Conservation (phyloP, 2,113 vertebrate genomes). For the Notiomystis cincta region DNA sequence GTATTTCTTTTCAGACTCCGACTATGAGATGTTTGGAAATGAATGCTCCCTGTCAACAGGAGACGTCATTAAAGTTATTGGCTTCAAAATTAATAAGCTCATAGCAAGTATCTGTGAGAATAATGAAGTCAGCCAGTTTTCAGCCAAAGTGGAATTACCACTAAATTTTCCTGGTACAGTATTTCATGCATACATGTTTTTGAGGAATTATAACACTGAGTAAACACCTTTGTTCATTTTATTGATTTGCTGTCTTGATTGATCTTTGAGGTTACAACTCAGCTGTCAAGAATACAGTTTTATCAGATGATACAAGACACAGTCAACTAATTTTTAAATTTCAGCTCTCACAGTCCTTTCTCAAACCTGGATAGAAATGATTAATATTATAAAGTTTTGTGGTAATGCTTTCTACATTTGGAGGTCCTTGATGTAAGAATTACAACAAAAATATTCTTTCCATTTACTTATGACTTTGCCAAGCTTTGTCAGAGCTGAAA, state of each 20-base stretch:
- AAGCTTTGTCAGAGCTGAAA: background rate
- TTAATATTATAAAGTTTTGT: background rate
- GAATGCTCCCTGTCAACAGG: slow-evolving; percentile 82
- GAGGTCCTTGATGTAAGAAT: background rate
- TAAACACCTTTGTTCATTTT: background rate
- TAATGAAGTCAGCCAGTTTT: slow-evolving; percentile 23
- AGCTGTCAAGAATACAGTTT: background rate
- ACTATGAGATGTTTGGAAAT: slow-evolving; percentile 81
- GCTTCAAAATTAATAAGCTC: slow-evolving; percentile 80
- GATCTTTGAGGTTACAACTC: background rate
- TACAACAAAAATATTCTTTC: background rate
- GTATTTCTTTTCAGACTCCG: slow-evolving; percentile 67
- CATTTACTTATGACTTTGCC: background rate
- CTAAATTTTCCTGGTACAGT: slow-evolving; percentile 80
- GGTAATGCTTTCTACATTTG: background rate
- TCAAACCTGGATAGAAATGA: background rate
- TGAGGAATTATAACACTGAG: background rate
- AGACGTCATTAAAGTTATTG: slow-evolving; percentile 83
- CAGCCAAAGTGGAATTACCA: slow-evolving; percentile 72
- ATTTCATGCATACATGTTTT: background rate
- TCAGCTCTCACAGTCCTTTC: background rate
- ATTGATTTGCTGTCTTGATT: background rate
- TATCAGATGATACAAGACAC: background rate
- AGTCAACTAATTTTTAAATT: background rate
- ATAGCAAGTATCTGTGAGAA: slow-evolving; percentile 67